A percentile compares a stretch with the other conserved stretches of the same genome.
These are phyloP conservation scores for Conomelus anceps DNA, from an alignment of 2,888 invertebrate genomes.

Conservation along the genomic window DNA sequence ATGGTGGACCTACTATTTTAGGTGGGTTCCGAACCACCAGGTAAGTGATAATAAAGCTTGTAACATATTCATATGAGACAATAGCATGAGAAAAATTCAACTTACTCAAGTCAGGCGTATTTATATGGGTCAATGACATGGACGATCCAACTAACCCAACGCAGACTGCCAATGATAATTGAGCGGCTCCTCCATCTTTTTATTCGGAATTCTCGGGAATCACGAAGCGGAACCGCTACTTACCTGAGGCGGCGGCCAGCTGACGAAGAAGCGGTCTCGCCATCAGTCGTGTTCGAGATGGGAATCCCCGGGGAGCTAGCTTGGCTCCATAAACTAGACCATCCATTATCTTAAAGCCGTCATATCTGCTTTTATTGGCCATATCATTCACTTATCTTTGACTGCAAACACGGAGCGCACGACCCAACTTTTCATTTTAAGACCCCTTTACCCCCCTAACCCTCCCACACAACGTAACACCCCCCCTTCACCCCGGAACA, in stretches of 20 bases:
- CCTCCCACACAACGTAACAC: neutral
- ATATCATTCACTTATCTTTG: conserved; percentile 27
- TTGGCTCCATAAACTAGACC: conserved; percentile 23
- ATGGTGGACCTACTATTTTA: too few relatives aligned
- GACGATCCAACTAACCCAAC: neutral
- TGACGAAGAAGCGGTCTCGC: neutral
- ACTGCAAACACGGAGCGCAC: conserved; percentile 22
- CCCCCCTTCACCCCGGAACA: neutral
- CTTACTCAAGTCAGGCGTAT: too few relatives aligned
- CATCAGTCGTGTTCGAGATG: too few relatives aligned
- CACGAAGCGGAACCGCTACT: neutral
- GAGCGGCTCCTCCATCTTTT: neutral
- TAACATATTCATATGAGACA: too few relatives aligned
- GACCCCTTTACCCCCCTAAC: neutral
- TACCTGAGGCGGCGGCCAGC: neutral
- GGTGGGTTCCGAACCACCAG: too few relatives aligned
- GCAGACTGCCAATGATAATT: neutral
- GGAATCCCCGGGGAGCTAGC: neutral
- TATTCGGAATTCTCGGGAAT: neutral
- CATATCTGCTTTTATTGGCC: conserved; percentile 26
- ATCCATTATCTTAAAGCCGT: conserved; percentile 26
- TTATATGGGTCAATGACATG: too few relatives aligned
- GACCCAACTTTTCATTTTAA: conserved; percentile 26
- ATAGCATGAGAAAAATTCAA: too few relatives aligned
- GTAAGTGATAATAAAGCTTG: too few relatives aligned